Base-by-base conservation (phyloP, 92 coral and sea anemone species). In the Galaxea fascicularis region DNA sequence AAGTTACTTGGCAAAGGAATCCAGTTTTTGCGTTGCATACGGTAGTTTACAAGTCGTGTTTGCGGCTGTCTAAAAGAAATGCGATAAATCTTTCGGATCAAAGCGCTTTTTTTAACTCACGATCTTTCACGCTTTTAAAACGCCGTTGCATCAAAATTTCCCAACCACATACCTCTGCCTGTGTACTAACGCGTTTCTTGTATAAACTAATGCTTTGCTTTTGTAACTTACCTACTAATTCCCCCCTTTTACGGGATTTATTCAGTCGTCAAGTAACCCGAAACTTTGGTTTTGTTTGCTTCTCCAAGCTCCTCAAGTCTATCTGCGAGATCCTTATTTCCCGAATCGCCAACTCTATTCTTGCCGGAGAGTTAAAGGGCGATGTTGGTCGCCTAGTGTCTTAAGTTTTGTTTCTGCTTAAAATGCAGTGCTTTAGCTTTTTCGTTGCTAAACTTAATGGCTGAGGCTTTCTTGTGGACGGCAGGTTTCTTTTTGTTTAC, bases 71-170 rank as follows among this genome's bases (percentile, higher is more conserved):
- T 49, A 10, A 10, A 49, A 49, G n/a, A 49, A 49, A 10, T 49
- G 54, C 10, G 6, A 2, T 35, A 2, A 35, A 35, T 35, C 41
- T 49, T 49, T 49, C 54, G 54, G 54, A 10, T 10, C 11, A 10
- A 49, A 49, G 11, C 12, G 12, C 17, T 49, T 49, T 15, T 49
- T 49, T 3, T 49, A 5, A 10, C 54, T 49, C 54, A 11, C 54
- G 0, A 21, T 41, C 69, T 35, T 41, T 56, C 29, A 10, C 29
- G 26, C 31, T 75, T 76, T 22, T 0, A 60, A 44, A 63, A 41
- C 44, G 71, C 30, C 67, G 71, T 13, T 16, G 13, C 71, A 3
- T 77, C 58, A 77, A 77, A 62, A 63, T 15, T 6, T 45, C 53
- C 25, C 57, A 10, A 5, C 45, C 26, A 9, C 16, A 63, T 22